Evolutionary conservation across 2,113 vertebrate species (phyloP).

Genomic region (Leptobrachium ailaonicum): DNA sequence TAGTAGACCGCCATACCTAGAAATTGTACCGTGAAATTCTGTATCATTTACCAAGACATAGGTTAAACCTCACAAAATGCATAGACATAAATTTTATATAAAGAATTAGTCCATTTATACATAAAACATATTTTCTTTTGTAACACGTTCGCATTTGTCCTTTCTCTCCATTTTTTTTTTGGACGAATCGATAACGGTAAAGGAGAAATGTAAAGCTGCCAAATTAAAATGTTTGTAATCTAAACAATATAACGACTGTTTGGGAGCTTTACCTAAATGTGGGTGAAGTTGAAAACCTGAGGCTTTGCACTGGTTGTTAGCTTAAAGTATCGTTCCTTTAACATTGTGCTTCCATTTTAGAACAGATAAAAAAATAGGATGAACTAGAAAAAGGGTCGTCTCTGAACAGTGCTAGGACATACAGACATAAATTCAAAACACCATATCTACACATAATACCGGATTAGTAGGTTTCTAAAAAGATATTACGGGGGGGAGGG

Average conservation of each 20-base stretch:
- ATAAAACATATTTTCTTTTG: constrained; percentile 73
- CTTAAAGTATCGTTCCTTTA: constrained; percentile 88
- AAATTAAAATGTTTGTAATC: constrained; percentile 65
- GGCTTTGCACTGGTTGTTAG: constrained; percentile 87
- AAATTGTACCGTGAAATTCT: constrained; percentile 75
- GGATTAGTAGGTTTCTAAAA: constrained; percentile 72
- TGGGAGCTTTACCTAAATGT: constrained; percentile 76
- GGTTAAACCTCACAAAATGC: constrained; percentile 82
- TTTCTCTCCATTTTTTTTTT: constrained; percentile 69
- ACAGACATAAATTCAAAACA: constrained; percentile 79
- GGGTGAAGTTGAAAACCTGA: constrained; percentile 91
- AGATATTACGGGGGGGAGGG: constrained; percentile 55
- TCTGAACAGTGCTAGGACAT: constrained; percentile 83
- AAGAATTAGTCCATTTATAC: constrained; percentile 82
- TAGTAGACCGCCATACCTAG: constrained; percentile 29
- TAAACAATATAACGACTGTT: constrained; percentile 71
- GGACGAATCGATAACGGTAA: constrained; percentile 70
- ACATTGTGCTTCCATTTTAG: constrained; percentile 95
- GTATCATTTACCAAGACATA: constrained; percentile 78
- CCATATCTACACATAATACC: constrained; percentile 75
- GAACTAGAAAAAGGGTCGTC: constrained; percentile 72
- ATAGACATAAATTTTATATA: constrained; percentile 84
- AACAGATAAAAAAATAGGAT: constrained; percentile 77
- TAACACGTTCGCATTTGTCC: constrained; percentile 56
- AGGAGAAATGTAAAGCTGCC: constrained; percentile 73